Evolutionary conservation across 2,113 vertebrate genomes (phyloP).

Genomic region (Sphaerodactylus townsendi): DNA sequence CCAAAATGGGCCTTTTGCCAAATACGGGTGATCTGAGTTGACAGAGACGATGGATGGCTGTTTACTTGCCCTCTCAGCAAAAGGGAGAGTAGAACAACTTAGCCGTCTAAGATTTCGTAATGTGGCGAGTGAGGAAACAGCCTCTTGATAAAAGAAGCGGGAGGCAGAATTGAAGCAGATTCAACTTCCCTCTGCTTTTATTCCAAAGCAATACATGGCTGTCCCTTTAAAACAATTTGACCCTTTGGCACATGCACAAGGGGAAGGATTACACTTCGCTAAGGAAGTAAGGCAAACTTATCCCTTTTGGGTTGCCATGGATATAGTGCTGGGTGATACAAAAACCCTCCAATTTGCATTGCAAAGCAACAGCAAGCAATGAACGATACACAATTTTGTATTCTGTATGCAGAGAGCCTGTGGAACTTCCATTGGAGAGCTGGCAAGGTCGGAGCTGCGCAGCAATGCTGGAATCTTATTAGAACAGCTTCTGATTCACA

Average conservation of each 20-base stretch:
- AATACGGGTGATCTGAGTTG: slow-evolving; percentile 38
- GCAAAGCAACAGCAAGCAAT: slow-evolving; percentile 69
- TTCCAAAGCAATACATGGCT: slow-evolving; percentile 41
- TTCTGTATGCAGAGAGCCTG: slow-evolving; percentile 54
- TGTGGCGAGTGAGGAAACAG: not conserved
- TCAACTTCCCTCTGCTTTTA: not conserved
- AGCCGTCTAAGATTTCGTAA: slow-evolving; percentile 9
- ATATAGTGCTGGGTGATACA: slow-evolving; percentile 63
- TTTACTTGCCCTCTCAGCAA: slow-evolving; percentile 23
- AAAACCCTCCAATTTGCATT: slow-evolving; percentile 76
- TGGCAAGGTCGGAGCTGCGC: slow-evolving; percentile 20
- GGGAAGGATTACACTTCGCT: slow-evolving; percentile 54
- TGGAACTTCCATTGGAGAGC: slow-evolving; percentile 43
- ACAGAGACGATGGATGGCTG: not conserved
- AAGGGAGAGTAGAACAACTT: slow-evolving; percentile 23
- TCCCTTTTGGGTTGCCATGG: slow-evolving; percentile 76
- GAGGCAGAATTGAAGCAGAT: rapidly evolving
- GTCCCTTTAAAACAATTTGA: slow-evolving; percentile 55
- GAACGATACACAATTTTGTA: slow-evolving; percentile 65
- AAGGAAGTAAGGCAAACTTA: slow-evolving; percentile 73
- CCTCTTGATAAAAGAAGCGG: not conserved
- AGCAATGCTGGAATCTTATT: not conserved
- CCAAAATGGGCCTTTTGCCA: slow-evolving; percentile 42
- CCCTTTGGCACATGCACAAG: slow-evolving; percentile 49
- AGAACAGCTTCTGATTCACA: too few relatives aligned